Evolutionary conservation across 2,888 invertebrate species (phyloP).

Genomic region (Drosophila neotestacea): DNA sequence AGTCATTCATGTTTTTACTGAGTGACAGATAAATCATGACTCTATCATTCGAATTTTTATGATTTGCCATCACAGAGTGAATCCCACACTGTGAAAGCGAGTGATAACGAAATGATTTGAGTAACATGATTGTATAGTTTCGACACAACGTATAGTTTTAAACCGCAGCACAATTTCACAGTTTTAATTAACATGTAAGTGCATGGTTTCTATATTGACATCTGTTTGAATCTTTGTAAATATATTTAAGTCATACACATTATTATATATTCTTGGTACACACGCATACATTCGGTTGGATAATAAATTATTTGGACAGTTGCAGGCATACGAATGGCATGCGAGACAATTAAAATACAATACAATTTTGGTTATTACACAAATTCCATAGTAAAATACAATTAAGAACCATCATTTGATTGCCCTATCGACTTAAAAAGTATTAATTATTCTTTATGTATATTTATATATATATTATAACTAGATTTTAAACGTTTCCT

Average conservation of each 20-base stretch:
- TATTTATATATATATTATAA: conserved; percentile 24
- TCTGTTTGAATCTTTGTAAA: conserved; percentile 22
- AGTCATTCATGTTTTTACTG: no score
- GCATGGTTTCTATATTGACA: not conserved
- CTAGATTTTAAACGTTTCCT: conserved; percentile 34
- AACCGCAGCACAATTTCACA: no score
- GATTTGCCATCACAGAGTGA: no score
- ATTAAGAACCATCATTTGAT: conserved; percentile 40
- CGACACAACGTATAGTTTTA: not conserved
- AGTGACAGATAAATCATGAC: no score
- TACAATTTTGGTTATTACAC: conserved; percentile 34
- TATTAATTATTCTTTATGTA: conserved; percentile 11
- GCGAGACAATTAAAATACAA: conserved; percentile 38
- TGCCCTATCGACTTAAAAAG: conserved; percentile 45
- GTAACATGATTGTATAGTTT: no score
- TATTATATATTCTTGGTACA: conserved; percentile 38
- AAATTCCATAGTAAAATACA: conserved; percentile 31
- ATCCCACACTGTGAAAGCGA: no score
- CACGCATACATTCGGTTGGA: conserved; percentile 33
- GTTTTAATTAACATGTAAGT: not conserved
- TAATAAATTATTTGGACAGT: conserved; percentile 39
- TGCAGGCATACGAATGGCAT: conserved; percentile 7
- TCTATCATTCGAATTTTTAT: no score
- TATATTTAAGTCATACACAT: conserved; percentile 37
- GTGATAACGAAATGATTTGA: no score